Conservation (phyloP, 2,888 invertebrate genomes). For the Synanthedon tipuliformis region DNA sequence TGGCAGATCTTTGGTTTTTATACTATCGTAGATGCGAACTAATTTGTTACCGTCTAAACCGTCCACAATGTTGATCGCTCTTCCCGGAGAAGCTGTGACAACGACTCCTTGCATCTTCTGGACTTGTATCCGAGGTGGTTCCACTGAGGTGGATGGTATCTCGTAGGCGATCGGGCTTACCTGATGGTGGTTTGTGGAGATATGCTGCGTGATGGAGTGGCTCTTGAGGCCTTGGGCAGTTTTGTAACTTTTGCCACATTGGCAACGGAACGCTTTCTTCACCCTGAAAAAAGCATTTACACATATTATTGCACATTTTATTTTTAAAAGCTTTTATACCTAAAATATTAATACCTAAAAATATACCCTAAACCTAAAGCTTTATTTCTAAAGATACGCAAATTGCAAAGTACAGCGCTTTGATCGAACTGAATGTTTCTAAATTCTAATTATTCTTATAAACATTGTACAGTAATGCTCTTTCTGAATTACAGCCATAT, state of each 20-base stretch:
- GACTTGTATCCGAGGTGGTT: constrained; percentile 12
- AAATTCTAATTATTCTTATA: no score
- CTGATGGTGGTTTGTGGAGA: constrained; percentile 16
- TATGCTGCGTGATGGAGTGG: constrained; percentile 68
- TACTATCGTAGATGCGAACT: constrained; percentile 53
- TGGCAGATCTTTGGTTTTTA: constrained; percentile 46
- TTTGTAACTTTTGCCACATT: constrained; percentile 89
- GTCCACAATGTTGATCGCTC: constrained; percentile 28
- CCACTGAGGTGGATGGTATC: constrained; percentile 12
- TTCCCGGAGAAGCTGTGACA: constrained; percentile 51
- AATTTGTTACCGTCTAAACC: constrained; percentile 43
- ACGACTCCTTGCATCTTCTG: constrained; percentile 43
- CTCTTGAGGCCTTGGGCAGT: constrained; percentile 82
- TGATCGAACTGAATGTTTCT: no score
- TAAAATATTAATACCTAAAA: no score
- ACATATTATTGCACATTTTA: constrained; percentile 1
- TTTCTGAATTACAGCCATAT: no score
- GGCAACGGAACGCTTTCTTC: constrained; percentile 84
- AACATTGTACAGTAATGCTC: no score
- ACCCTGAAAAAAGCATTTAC: constrained; percentile 63
- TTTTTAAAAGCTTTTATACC: constrained; percentile 3
- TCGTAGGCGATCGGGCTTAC: constrained; percentile 1
- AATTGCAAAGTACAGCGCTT: no score
- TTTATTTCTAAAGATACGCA: constrained; percentile 3
- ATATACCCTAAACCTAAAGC: no score